Evolutionary conservation across 2,113 vertebrate species (phyloP), one percentile per base, ranked within the genome.

Genomic region (Amphiprion percula): DNA sequence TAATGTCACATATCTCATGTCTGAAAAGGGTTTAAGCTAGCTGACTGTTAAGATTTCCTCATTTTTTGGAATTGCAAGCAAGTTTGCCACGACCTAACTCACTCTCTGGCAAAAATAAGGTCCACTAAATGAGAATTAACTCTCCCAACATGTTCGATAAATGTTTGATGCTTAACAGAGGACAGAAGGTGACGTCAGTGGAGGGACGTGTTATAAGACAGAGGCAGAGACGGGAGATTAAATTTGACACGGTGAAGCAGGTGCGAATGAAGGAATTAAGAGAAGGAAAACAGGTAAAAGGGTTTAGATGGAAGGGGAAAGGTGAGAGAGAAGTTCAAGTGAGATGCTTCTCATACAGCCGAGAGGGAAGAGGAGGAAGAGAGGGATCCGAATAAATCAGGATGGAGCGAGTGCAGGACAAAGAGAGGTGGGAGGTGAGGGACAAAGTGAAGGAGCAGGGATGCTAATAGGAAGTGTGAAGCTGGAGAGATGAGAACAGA

Each of bases 371-470:
- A 67, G 68, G 61, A 62, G 37, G 68, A 67, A 28, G 63, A 68
- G 73, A 65, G 21, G 15, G 54, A 75, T 73, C 49, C 21, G 74
- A 84, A 83, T 82, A 82, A 79, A 77, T 86, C 44, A 70, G 24
- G 39, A 23, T 28, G 80, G 56, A 56, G 33, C 16, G 39, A 69
- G 59, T 14, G 66, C 52, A 54, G 70, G 69, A 83, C 69, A 79
- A 54, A 68, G 77, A 61, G 61, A 41, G 66, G 52, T 62, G 73
- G 65, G 78, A 86, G 80, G 80, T 79, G 83, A 81, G 79, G 62
- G 77, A 72, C 30, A 39, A 10, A 44, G 74, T 58, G 68, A 63
- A 74, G 64, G 72, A 64, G 78, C 61, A 58, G 44, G 53, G 75
- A 49, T 44, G 70, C 73, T 77, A 59, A 75, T 55, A 26, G 49